These are phyloP conservation scores for Morone chrysops DNA, from an alignment of 2,113 vertebrate genomes.

Conservation along the genomic window DNA sequence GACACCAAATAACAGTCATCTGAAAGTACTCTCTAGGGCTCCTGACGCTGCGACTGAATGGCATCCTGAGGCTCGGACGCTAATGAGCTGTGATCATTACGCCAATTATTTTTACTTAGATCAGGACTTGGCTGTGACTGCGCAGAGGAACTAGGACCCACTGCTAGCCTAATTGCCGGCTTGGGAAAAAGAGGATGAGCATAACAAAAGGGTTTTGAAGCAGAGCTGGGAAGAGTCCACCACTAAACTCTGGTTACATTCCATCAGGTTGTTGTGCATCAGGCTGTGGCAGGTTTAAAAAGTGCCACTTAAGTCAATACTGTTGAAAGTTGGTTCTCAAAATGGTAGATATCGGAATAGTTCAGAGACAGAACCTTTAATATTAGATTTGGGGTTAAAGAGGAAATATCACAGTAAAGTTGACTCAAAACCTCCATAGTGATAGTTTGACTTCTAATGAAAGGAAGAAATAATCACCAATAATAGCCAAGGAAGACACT, in stretches of 20 bases:
- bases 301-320: conserved; percentile 24
- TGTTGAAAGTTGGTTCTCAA: not conserved
- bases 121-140: conserved; percentile 78
- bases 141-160: conserved; percentile 63
- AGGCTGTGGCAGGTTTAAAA: conserved; percentile 18
- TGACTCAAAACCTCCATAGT: not conserved
- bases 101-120: conserved; percentile 81
- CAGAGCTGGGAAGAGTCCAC: conserved; percentile 43
- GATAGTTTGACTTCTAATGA: not conserved
- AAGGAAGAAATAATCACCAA: not conserved
- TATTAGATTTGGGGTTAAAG: not conserved
- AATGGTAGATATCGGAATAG: not conserved
- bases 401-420: not conserved
- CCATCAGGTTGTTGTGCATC: conserved; percentile 62
- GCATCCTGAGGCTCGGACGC: conserved; percentile 65
- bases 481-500: not conserved
- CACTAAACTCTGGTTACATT: conserved; percentile 61
- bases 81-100: conserved; percentile 82
- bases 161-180: conserved; percentile 73
- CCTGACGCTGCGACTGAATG: conserved; percentile 61
- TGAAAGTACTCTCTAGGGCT: conserved; percentile 66
- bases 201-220: conserved; percentile 74
- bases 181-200: conserved; percentile 65
- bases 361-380: not conserved
- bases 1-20: conserved; percentile 54